phyloP scores from a whole-genome alignment of 2,888 invertebrate species.

The Tholera decimalis region DNA sequence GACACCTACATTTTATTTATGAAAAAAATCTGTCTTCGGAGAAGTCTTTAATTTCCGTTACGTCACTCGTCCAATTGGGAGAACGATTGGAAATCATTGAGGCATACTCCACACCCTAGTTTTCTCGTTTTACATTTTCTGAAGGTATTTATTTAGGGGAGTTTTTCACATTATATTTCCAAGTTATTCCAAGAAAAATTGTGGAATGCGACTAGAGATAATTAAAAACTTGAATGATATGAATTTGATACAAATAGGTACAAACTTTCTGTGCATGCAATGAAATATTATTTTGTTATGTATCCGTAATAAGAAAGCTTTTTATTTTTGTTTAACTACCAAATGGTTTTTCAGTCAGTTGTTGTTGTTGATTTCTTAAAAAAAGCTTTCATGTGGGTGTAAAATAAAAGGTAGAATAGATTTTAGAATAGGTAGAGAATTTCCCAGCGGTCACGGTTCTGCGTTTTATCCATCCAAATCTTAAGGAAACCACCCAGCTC shows the following conservation, averaged over 20 bases:
- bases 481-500: no score
- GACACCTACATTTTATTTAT: conserved; percentile 64
- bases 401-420: no score
- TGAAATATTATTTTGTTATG: no score
- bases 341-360: no score
- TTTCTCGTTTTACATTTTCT: conserved; percentile 70
- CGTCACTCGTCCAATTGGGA: conserved; percentile 89
- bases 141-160: conserved; percentile 58
- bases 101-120: conserved; percentile 77
- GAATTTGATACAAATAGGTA: background rate
- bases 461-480: no score
- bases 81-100: conserved; percentile 88
- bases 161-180: conserved; percentile 21
- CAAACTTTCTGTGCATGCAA: background rate
- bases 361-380: no score
- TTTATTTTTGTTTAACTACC: no score
- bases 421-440: no score
- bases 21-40: conserved; percentile 76
- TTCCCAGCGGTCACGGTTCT: no score
- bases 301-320: no score
- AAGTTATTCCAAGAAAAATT: conserved; percentile 7
- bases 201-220: conserved; percentile 3
- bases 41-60: conserved; percentile 90
- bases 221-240: background rate
- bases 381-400: background rate